These are phyloP conservation scores for Rhea americana DNA, from an alignment of 2,113 vertebrate genomes.

Conservation along the genomic window DNA sequence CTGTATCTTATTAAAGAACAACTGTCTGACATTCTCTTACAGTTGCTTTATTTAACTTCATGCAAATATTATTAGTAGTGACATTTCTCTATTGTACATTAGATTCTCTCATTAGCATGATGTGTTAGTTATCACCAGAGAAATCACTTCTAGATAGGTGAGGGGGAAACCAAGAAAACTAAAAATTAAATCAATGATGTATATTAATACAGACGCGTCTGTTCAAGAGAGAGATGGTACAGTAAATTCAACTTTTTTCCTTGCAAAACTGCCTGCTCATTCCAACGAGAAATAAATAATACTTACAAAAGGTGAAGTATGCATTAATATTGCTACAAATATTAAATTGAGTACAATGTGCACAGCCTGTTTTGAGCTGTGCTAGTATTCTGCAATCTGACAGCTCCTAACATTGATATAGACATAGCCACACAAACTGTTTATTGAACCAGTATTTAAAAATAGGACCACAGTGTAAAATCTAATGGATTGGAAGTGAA, in stretches of 20 bases:
- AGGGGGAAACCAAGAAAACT: slow-evolving; percentile 77
- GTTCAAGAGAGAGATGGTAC: slow-evolving; percentile 70
- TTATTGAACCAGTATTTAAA: slow-evolving; percentile 64
- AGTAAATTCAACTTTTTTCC: slow-evolving; percentile 69
- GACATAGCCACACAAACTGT: slow-evolving; percentile 32
- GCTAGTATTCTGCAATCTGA: slow-evolving; percentile 16
- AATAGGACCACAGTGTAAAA: slow-evolving; percentile 16
- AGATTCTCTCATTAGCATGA: slow-evolving; percentile 81
- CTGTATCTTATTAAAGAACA: slow-evolving; percentile 83
- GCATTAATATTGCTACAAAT: slow-evolving; percentile 14
- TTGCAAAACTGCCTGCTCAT: slow-evolving; percentile 59
- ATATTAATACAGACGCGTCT: slow-evolving; percentile 74
- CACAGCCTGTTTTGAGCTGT: slow-evolving; percentile 31
- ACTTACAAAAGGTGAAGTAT: slow-evolving; percentile 16
- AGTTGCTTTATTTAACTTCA: slow-evolving; percentile 85
- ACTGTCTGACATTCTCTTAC: slow-evolving; percentile 81
- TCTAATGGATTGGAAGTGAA: slow-evolving; percentile 34
- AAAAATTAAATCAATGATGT: slow-evolving; percentile 79
- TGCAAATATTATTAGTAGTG: slow-evolving; percentile 84
- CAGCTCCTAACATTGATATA: slow-evolving; percentile 35
- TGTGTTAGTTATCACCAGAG: slow-evolving; percentile 83
- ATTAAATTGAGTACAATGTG: background rate
- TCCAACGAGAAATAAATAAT: slow-evolving; percentile 58
- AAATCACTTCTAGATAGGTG: slow-evolving; percentile 81
- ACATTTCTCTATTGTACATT: slow-evolving; percentile 85